Base-by-base conservation (phyloP, 2,888 invertebrate species). In the Tachina lurida region DNA sequence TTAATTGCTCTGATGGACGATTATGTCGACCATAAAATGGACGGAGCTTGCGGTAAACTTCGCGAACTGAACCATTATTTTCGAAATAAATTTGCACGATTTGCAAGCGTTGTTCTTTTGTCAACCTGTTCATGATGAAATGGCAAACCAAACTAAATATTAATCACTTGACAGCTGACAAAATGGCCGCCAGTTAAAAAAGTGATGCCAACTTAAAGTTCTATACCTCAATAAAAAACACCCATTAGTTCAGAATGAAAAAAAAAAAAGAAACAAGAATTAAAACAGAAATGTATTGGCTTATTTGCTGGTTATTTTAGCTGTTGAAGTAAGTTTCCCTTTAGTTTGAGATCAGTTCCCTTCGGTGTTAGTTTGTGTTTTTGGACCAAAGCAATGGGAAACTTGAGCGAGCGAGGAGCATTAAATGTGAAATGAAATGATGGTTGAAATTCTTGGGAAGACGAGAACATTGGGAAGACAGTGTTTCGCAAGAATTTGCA, bases 401-500 rank as follows among this genome's bases (percentile, higher is more conserved):
- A 73, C 75, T 84, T 62, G 71, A 83, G 83, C 79, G 76, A 81
- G 52, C 62, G 81, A 79, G 73, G 73, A 81, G 52, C 62, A 81
- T 75, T 81, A 81, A 81, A 75, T 81, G 75, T 76, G 79, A 83
- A 86, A 76, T 83, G 83, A 91, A 90, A 91, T 91, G 91, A 90
- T 90, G 88, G 89, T 90, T 91, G 91, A 90, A 91, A 90, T 90
- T 82, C 84, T 84, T 86, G 43, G 83, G 86, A 86, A 86, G 83
- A 86, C 80, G 74, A 74, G 67, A 85, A 87, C 91, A 90, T 88
- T 82, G 89, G 90, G 90, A 91, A 84, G 77, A 81, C 90, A 89
- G 91, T 91, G 90, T 91, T 91, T 91, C 91, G 88, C 88, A 89
- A 91, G 91, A 91, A 91, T 91, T 91, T 90, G 91, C 91, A 91